Evolutionary conservation across 2,888 invertebrate genomes (phyloP), one percentile per base, ranked within the genome.

Genomic region (Cantharis lateralis): DNA sequence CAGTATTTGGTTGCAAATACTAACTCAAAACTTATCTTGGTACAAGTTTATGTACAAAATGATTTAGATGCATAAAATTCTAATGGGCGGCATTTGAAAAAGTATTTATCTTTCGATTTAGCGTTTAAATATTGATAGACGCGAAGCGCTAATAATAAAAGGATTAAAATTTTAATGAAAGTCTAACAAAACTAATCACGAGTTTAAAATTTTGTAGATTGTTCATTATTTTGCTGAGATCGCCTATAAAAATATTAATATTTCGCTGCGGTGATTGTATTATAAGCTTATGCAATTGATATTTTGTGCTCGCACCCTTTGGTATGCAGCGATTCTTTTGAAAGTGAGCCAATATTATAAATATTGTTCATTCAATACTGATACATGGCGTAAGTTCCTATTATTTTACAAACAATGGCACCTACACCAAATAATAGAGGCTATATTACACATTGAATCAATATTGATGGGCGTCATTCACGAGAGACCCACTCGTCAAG

Each of bases 91-190:
- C 74, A 79, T 79, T 80, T 78, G 77, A 63, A 4, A 62, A 76
- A 68, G 68, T 72, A 64, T 61, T 63, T 74, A 75, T 74, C 24
- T 71, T 74, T 74, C 71, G 71, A 77, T 74, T 76, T 72, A 74
- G 32, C 20, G 62, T 73, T 75, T 75, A 79, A 79, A 77, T 82
- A 81, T 82, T 82, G 81, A 82, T 80, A 79, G 62, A 76, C 77
- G 80, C 72, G 78, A 76, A 79, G 71, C 77, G 77, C 77, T 79
- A 82, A 82, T 83, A 83, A 83, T 81, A 83, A 82, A 81, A 81
- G 83, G 84, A 84, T 84, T 84, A 84, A 82, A 83, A 82, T 84
- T 32, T 84, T 84, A 83, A 84, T 84, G 83, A 84, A 84, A 84
- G 83, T 83, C 83, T 83, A 84, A 84, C 83, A 83, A 80, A 84